A percentile compares a stretch with the other conserved stretches of the same genome.
Evolutionary conservation across 2,888 invertebrate species (phyloP).

Genomic region (Orthosia gothica): DNA sequence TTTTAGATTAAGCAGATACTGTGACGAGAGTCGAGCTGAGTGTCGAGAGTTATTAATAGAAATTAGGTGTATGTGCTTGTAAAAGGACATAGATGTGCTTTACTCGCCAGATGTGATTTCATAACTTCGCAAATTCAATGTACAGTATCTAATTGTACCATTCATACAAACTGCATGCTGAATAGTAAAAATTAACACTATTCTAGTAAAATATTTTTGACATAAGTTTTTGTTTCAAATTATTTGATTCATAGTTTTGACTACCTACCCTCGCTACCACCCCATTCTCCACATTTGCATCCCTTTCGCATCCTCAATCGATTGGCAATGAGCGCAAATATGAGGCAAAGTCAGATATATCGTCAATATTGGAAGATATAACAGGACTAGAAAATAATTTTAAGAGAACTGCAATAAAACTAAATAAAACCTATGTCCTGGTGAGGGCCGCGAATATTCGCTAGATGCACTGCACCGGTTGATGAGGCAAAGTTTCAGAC

Average conservation of each 20-base stretch:
- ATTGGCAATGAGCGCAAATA: constrained; percentile 10
- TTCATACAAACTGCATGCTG: constrained; percentile 31
- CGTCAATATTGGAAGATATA: not conserved
- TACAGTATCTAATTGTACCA: constrained; percentile 31
- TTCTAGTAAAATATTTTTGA: constrained; percentile 35
- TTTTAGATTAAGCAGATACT: constrained; percentile 17
- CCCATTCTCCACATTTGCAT: not conserved
- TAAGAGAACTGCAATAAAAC: not conserved
- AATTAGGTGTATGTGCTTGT: not conserved
- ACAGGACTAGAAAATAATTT: not conserved
- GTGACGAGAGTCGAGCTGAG: not conserved
- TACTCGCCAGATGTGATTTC: constrained; percentile 15
- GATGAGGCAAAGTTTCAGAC: too few species aligned
- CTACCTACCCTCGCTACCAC: too few species aligned
- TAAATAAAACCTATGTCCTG: too few species aligned
- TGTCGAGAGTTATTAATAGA: not conserved
- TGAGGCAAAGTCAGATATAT: constrained; percentile 1
- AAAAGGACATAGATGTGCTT: not conserved
- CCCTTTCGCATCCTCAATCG: not conserved
- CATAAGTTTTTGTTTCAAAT: constrained; percentile 8
- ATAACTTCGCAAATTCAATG: constrained; percentile 7
- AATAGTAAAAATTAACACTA: constrained; percentile 26
- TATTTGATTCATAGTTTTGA: constrained; percentile 14
- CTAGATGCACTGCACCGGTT: too few species aligned
- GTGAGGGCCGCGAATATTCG: too few species aligned